A percentile compares a stretch with the other conserved stretches of the same genome.
phyloP scores from a whole-genome alignment of 2,888 invertebrate genomes.

The Lordiphosa andalusiaca region DNA sequence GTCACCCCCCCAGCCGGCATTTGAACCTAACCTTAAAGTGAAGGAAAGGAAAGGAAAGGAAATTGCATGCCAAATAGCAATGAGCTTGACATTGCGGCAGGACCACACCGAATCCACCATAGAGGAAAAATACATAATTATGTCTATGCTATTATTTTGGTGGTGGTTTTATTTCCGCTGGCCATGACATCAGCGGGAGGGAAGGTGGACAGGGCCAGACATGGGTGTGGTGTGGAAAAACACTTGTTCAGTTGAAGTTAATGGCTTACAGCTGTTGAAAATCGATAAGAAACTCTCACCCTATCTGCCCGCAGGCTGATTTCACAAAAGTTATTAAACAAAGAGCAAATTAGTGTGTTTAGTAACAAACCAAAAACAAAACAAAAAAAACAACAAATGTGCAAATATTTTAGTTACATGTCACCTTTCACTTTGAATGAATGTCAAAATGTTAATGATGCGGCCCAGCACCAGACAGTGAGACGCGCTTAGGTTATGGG shows the following conservation, averaged over 20 bases:
- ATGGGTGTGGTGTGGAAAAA: conserved; percentile 37
- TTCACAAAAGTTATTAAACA: conserved; percentile 2
- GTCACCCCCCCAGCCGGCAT: conserved; percentile 20
- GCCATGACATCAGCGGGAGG: conserved; percentile 32
- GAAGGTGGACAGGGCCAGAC: neutral
- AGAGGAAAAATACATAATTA: neutral
- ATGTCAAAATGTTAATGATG: conserved; percentile 11
- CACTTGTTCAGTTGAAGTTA: conserved; percentile 23
- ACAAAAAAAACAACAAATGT: conserved; percentile 5
- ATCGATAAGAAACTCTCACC: conserved; percentile 22
- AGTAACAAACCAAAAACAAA: conserved; percentile 10
- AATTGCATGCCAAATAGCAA: conserved; percentile 30
- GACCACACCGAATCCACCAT: conserved; percentile 5
- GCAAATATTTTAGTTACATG: conserved; percentile 13
- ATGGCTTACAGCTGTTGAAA: conserved; percentile 19
- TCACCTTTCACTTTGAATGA: conserved; percentile 15
- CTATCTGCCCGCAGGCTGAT: too few species aligned
- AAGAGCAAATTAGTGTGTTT: neutral
- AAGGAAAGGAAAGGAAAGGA: conserved; percentile 8
- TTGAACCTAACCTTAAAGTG: conserved; percentile 55
- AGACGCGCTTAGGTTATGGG: conserved; percentile 22
- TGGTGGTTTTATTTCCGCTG: conserved; percentile 40
- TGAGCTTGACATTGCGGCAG: conserved; percentile 12
- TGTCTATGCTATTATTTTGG: neutral
- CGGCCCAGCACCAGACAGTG: conserved; percentile 23